Evolutionary conservation across 1,140 invertebrate genomes (phyloP).

Genomic region (Anastrepha ludens): DNA sequence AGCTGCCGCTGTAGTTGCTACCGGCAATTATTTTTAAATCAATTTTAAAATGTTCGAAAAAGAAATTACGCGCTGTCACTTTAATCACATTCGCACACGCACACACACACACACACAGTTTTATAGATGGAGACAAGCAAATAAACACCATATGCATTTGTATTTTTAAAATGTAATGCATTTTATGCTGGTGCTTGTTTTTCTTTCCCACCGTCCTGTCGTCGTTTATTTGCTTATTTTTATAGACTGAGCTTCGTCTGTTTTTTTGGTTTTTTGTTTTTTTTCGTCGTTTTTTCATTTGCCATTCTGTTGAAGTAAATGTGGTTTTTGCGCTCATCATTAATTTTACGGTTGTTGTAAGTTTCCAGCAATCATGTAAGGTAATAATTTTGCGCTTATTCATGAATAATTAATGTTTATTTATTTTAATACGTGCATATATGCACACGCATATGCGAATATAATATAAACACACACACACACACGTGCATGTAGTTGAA

Average conservation of each 20-base stretch:
- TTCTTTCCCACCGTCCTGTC: background rate
- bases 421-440: conserved; percentile 20
- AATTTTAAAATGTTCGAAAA: conserved; percentile 44
- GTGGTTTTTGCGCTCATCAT: conserved; percentile 31
- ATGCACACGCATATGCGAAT: background rate
- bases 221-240: background rate
- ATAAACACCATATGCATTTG: background rate
- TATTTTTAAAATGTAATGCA: background rate
- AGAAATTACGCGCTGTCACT: conserved; percentile 36
- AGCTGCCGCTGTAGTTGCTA: conserved; percentile 5
- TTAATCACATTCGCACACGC: background rate
- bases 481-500: background rate
- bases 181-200: too few species aligned
- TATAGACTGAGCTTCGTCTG: background rate
- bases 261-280: background rate
- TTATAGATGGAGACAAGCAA: background rate
- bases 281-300: background rate
- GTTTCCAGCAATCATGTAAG: conserved; percentile 11
- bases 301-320: background rate
- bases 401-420: conserved; percentile 43
- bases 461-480: background rate
- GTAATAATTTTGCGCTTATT: conserved; percentile 43
- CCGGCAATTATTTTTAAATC: conserved; percentile 50
- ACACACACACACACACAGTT: background rate
- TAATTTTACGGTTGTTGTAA: conserved; percentile 23